phyloP scores from a whole-genome alignment of 1,140 invertebrate genomes.

The Acromyrmex heyeri region DNA sequence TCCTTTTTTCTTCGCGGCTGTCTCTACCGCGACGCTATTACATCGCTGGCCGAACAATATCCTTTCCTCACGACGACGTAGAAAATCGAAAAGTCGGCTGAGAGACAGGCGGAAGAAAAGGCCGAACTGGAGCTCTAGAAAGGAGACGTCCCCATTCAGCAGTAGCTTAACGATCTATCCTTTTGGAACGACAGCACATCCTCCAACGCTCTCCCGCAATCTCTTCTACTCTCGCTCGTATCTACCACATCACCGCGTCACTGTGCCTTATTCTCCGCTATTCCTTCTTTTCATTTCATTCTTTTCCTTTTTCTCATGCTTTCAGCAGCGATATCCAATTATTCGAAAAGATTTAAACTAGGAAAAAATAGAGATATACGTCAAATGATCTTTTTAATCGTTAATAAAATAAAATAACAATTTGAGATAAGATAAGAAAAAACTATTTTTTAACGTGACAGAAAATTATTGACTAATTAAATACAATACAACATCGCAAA shows the following conservation, averaged over 20 bases:
- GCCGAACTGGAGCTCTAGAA: conserved; percentile 74
- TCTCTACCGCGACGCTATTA: conserved; percentile 17
- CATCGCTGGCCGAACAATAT: conserved; percentile 78
- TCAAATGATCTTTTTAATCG: background rate
- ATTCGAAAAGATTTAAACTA: conserved; percentile 9
- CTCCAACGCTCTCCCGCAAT: conserved; percentile 37
- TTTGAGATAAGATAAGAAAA: background rate
- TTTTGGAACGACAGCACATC: conserved; percentile 79
- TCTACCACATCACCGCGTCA: conserved; percentile 20
- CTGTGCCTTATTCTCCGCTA: conserved; percentile 45
- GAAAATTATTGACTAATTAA: too few species aligned
- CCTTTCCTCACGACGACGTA: conserved; percentile 80
- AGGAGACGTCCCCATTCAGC: conserved; percentile 79
- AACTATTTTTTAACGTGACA: too few species aligned
- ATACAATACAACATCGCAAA: too few species aligned
- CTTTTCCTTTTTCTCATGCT: conserved; percentile 9
- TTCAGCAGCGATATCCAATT: conserved; percentile 4
- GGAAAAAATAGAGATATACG: conserved; percentile 52
- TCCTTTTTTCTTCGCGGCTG: background rate
- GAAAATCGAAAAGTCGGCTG: conserved; percentile 80
- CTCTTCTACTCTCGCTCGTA: conserved; percentile 29
- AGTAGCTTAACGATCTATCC: conserved; percentile 82
- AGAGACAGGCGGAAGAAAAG: conserved; percentile 77
- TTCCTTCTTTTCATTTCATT: conserved; percentile 55
- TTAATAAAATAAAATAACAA: background rate